A percentile compares a stretch with the other conserved stretches of the same genome.
Evolutionary conservation across 2,888 invertebrate genomes (phyloP).

Genomic region (Rhorus exstirpatorius): DNA sequence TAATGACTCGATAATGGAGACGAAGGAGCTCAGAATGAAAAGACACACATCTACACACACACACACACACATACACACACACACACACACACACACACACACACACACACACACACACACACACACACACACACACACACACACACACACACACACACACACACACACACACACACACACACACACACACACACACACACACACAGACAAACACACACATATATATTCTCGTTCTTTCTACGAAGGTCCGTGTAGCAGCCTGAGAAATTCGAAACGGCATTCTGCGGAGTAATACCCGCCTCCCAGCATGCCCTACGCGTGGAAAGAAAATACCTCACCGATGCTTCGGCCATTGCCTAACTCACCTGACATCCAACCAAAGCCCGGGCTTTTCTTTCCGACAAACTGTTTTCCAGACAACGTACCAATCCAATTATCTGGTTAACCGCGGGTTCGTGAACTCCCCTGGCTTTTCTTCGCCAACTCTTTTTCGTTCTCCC

Average conservation of each 20-base stretch:
- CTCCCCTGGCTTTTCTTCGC: background rate
- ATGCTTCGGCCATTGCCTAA: conserved; percentile 37
- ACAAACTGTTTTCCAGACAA: conserved; percentile 65
- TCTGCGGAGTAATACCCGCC: conserved; percentile 20
- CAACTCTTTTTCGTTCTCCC: background rate
- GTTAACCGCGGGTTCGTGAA: conserved; percentile 51
- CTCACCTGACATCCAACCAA: conserved; percentile 42
- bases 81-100: too few relatives aligned
- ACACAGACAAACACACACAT: too few relatives aligned
- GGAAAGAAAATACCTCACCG: conserved; percentile 28
- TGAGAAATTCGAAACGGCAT: conserved; percentile 55
- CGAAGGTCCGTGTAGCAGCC: background rate
- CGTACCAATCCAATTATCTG: conserved; percentile 66
- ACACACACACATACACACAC: too few relatives aligned
- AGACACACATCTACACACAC: too few relatives aligned
- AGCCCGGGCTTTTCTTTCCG: conserved; percentile 62
- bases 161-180: too few relatives aligned
- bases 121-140: too few relatives aligned
- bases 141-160: too few relatives aligned
- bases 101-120: too few relatives aligned
- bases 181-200: too few relatives aligned
- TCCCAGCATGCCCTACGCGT: conserved; percentile 37
- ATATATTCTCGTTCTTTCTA: conserved; percentile 18
- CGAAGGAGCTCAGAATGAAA: conserved; percentile 56
- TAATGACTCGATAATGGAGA: conserved; percentile 70